Conservation (phyloP, 2,113 vertebrate species). For the Pedionomus torquatus region DNA sequence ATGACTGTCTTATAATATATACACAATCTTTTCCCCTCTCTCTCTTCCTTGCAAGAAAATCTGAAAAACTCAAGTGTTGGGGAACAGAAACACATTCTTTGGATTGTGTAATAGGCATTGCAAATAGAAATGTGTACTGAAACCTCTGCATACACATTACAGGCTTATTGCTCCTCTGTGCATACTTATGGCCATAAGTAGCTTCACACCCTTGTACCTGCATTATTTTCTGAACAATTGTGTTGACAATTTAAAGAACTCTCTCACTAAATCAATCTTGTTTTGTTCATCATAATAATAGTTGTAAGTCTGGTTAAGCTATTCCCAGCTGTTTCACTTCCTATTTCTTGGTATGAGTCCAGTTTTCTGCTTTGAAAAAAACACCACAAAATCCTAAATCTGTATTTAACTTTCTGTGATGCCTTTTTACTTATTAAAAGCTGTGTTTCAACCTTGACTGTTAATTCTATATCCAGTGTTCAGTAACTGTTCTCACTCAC, state of each 20-base stretch:
- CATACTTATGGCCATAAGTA: background rate
- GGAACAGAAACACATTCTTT: background rate
- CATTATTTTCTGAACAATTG: background rate
- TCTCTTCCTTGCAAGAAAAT: background rate
- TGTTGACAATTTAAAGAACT: background rate
- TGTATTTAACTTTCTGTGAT: background rate
- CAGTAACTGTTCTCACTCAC: background rate
- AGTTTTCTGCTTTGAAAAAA: background rate
- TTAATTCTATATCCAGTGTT: background rate
- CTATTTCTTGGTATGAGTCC: background rate
- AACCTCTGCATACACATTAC: background rate
- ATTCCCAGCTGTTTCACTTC: background rate
- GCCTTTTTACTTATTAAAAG: background rate
- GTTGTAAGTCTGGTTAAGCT: background rate
- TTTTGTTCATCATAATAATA: background rate
- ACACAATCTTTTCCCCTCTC: rapidly evolving
- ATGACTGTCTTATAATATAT: background rate
- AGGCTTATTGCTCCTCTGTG: background rate
- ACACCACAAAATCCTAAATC: background rate
- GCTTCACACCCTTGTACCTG: background rate
- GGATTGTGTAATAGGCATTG: background rate
- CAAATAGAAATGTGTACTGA: rapidly evolving
- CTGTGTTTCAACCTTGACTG: background rate
- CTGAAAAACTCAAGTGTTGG: background rate
- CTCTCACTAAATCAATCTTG: background rate